These are phyloP conservation scores for Physella acuta DNA, from an alignment of 1,140 invertebrate species.

Conservation along the genomic window DNA sequence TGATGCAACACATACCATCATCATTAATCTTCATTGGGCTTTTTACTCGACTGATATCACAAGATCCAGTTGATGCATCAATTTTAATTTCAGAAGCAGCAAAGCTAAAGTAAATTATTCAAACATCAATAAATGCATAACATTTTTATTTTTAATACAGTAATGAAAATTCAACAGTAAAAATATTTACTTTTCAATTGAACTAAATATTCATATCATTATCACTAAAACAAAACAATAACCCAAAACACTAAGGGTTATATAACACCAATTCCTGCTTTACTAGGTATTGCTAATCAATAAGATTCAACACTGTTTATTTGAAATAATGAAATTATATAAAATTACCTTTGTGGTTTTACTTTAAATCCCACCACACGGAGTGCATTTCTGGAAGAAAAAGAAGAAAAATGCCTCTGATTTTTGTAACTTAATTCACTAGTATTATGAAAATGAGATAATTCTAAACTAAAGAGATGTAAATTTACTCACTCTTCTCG, in stretches of 20 bases:
- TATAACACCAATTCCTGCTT: no score
- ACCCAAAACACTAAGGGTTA: no score
- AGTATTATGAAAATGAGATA: constrained; percentile 92
- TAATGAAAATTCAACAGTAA: no score
- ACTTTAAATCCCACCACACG: constrained; percentile 97
- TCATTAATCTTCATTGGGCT: constrained; percentile 75
- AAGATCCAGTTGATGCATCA: constrained; percentile 18
- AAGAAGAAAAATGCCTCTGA: constrained; percentile 95
- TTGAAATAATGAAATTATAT: constrained; percentile 8
- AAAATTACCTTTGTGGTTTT: constrained; percentile 69
- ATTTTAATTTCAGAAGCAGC: constrained; percentile 22
- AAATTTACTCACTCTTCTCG: constrained; percentile 63
- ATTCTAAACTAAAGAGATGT: constrained; percentile 72
- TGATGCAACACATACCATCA: constrained; percentile 61
- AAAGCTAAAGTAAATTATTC: constrained; percentile 29
- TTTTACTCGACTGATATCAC: constrained; percentile 48
- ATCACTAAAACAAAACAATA: no score
- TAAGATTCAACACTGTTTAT: no score
- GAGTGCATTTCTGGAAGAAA: constrained; percentile 94
- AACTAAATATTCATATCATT: no score
- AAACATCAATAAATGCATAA: neutral
- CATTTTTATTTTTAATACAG: neutral
- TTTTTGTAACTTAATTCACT: constrained; percentile 99
- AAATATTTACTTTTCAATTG: no score
- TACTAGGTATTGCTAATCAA: no score